Evolutionary conservation across 92 coral and sea anemone species (phyloP).

Genomic region (Muricea muricata): DNA sequence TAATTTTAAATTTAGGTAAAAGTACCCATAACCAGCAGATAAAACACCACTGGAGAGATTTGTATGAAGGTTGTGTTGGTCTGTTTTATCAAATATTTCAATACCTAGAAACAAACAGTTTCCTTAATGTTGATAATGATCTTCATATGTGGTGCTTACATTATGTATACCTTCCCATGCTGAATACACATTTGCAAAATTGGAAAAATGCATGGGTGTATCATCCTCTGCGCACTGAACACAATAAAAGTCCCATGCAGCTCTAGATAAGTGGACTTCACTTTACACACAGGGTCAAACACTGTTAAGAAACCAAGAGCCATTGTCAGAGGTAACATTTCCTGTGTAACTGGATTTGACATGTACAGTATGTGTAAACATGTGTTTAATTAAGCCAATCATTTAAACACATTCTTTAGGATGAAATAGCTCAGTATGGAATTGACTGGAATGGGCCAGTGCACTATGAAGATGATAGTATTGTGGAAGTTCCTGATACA

Average conservation of each 20-base stretch:
- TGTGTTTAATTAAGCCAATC: too few species aligned
- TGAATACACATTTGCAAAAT: constrained; percentile 61
- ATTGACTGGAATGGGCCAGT: too few species aligned
- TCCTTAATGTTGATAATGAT: constrained; percentile 54
- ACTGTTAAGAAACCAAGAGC: too few species aligned
- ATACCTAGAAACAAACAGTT: constrained; percentile 44
- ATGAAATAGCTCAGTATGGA: too few species aligned
- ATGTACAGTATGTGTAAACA: too few species aligned
- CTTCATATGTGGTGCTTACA: constrained; percentile 69
- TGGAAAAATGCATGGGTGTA: constrained; percentile 73
- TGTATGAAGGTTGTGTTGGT: constrained; percentile 46
- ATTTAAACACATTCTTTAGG: too few species aligned
- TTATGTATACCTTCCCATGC: constrained; percentile 56
- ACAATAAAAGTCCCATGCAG: constrained; percentile 65
- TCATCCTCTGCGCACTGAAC: constrained; percentile 60
- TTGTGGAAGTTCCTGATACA: too few species aligned
- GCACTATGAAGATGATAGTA: too few species aligned
- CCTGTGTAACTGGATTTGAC: too few species aligned
- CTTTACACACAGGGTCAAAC: too few species aligned
- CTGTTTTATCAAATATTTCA: constrained; percentile 59
- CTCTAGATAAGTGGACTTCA: constrained; percentile 71
- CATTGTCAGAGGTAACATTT: too few species aligned
- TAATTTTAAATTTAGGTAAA: constrained; percentile 43
- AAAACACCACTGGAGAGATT: constrained; percentile 60
- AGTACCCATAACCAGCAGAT: constrained; percentile 70